Base-by-base conservation (phyloP, 2,113 vertebrate species). In the Syngnathoides biaculeatus region DNA sequence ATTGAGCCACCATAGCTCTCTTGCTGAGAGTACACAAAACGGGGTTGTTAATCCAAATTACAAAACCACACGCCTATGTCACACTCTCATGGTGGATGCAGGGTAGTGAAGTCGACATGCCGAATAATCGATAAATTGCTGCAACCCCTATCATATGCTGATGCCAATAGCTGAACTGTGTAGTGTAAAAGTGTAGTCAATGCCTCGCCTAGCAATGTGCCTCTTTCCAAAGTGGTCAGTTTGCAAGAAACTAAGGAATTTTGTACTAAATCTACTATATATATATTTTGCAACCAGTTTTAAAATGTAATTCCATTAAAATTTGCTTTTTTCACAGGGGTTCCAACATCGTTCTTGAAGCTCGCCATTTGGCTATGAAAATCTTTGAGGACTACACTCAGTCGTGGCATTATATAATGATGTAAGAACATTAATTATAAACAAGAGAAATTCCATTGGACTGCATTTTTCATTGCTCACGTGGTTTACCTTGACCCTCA, bases 331-430 rank as follows among this genome's bases (percentile, higher is more conserved):
- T 0, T 73, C 26, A 13, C 79, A 98, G 96, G 64, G 93, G 93
- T 55, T 95, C 95, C 26, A 98, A 95, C 2, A 47, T 93, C 27
- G 91, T 94, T 2, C 85, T 95, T 64, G 95, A 98, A 74, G 84
- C 94, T 0, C 89, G 95, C 3, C 93, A 97, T 56, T 82, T 97
- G 70, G 95, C 94, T 74, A 97, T 98, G 97, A 93, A 93, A 85
- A 95, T 98, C 75, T 98, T 98, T 65, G 95, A 98, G 77, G 97
- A 98, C 68, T 98, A 95, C 85, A 98, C 95, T 0, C 92, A 92
- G 8, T 98, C 97, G 6, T 98, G 97, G 97, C 93, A 96, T 84
- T 98, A 95, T 95, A 98, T 98, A 50, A 78, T 98, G 56, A 91
- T 96, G 97, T 98, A 86, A 93, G 91, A 27, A 47, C 22, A 43